A percentile compares a stretch with the other conserved stretches of the same genome.
These are phyloP conservation scores for Phylloscopus whistleri DNA, from an alignment of 2,113 vertebrate species.

Conservation along the genomic window DNA sequence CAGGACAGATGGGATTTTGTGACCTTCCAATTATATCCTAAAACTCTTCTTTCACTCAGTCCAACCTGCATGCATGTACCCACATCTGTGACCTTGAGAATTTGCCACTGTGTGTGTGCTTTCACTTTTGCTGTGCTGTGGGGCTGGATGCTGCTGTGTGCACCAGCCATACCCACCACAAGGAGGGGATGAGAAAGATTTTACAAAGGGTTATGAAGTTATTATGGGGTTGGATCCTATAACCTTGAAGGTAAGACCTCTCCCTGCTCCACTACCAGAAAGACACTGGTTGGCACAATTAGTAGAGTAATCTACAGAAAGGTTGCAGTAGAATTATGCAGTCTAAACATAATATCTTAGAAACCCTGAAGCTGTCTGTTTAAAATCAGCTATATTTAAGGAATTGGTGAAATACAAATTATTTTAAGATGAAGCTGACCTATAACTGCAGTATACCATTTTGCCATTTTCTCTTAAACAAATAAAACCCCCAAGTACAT, in stretches of 20 bases:
- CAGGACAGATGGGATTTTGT: neutral
- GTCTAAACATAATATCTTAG: neutral
- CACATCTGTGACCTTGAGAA: neutral
- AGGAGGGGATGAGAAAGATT: neutral
- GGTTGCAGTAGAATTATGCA: conserved; percentile 8
- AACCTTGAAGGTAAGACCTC: neutral
- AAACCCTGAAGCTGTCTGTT: conserved; percentile 5
- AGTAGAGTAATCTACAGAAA: neutral
- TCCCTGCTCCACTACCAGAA: neutral
- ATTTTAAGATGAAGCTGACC: conserved; percentile 56
- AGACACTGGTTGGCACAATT: neutral
- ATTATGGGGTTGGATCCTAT: neutral
- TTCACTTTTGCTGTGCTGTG: neutral
- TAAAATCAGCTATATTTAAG: conserved; percentile 56
- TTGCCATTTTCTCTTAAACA: conserved; percentile 1
- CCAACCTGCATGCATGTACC: neutral
- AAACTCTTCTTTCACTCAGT: neutral
- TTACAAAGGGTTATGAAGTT: neutral
- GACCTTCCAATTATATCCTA: neutral
- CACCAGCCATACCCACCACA: neutral
- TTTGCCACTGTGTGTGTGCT: neutral
- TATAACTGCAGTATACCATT: neutral
- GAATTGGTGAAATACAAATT: conserved; percentile 42
- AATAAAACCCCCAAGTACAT: neutral
- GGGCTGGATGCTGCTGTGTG: neutral